A percentile compares a stretch with the other conserved stretches of the same genome.
Evolutionary conservation across 2,888 invertebrate species (phyloP).

Genomic region (Anthophora plumipes): DNA sequence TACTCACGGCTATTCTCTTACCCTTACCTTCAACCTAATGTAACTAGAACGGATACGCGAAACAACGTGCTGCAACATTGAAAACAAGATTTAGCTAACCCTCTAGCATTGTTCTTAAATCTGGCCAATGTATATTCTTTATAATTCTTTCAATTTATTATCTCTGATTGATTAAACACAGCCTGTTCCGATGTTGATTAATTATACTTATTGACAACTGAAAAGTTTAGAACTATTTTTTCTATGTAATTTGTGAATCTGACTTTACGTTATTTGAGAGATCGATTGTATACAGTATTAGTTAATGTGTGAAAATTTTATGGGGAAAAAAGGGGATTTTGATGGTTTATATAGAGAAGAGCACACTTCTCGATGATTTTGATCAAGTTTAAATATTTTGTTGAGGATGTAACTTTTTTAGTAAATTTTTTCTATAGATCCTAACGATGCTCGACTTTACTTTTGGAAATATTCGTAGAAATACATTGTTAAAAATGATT

Average conservation of each 20-base stretch:
- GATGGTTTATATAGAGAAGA: too few relatives aligned
- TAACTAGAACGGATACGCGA: constrained; percentile 59
- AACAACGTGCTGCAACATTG: constrained; percentile 59
- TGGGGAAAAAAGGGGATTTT: too few relatives aligned
- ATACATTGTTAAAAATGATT: too few relatives aligned
- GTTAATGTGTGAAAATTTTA: too few relatives aligned
- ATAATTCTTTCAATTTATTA: constrained; percentile 68
- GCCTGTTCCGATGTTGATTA: constrained; percentile 78
- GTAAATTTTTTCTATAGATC: too few relatives aligned
- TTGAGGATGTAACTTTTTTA: too few relatives aligned
- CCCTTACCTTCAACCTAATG: constrained; percentile 29
- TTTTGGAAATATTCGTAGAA: too few relatives aligned
- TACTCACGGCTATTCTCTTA: constrained; percentile 62
- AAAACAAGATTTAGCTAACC: constrained; percentile 70
- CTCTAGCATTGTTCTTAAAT: constrained; percentile 60
- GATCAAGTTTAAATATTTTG: too few relatives aligned
- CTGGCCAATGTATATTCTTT: constrained; percentile 77
- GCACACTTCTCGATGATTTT: too few relatives aligned
- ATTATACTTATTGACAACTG: constrained; percentile 59
- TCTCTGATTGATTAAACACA: constrained; percentile 77
- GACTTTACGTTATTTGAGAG: neutral
- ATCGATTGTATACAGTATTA: too few relatives aligned
- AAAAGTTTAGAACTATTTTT: neutral
- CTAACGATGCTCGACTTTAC: too few relatives aligned
- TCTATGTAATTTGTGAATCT: neutral